These are phyloP conservation scores for Halyomorpha halys DNA, from an alignment of 1,140 invertebrate species.

Conservation along the genomic window DNA sequence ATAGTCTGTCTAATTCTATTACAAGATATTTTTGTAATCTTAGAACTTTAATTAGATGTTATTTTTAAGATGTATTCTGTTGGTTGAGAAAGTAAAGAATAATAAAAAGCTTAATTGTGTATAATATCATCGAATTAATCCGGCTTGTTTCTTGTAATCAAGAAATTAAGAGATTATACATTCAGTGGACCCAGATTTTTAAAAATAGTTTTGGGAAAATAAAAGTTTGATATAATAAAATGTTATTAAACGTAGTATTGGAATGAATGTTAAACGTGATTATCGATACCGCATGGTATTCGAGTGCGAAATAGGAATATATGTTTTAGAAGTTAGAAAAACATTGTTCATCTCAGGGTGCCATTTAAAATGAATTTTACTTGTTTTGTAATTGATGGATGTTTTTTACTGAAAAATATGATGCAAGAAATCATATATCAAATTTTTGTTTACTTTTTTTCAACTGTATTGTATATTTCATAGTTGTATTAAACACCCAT, in stretches of 20 bases:
- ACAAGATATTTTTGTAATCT: not conserved
- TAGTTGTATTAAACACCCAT: slow-evolving; percentile 21
- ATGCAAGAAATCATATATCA: slow-evolving; percentile 1
- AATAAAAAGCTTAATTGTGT: not conserved
- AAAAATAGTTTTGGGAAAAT: not conserved
- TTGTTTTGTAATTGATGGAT: slow-evolving; percentile 20
- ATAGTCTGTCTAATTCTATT: not conserved
- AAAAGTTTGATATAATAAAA: not conserved
- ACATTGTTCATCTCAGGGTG: slow-evolving; percentile 20
- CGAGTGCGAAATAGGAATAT: slow-evolving; percentile 1
- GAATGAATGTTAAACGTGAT: too few relatives aligned
- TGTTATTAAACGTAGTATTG: not conserved
- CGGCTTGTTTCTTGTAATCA: too few relatives aligned
- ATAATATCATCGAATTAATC: not conserved
- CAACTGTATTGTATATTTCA: not conserved
- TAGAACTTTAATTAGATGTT: slow-evolving; percentile 11
- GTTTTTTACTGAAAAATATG: slow-evolving; percentile 15
- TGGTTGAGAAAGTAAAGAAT: slow-evolving; percentile 5
- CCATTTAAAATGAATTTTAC: slow-evolving; percentile 17
- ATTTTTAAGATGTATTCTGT: not conserved
- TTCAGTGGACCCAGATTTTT: not conserved
- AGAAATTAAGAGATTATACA: not conserved
- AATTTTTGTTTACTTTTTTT: not conserved
- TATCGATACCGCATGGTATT: too few relatives aligned
- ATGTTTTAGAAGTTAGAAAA: slow-evolving; percentile 1